Conservation (phyloP, 2,888 invertebrate genomes). For the Cryptus armator region DNA sequence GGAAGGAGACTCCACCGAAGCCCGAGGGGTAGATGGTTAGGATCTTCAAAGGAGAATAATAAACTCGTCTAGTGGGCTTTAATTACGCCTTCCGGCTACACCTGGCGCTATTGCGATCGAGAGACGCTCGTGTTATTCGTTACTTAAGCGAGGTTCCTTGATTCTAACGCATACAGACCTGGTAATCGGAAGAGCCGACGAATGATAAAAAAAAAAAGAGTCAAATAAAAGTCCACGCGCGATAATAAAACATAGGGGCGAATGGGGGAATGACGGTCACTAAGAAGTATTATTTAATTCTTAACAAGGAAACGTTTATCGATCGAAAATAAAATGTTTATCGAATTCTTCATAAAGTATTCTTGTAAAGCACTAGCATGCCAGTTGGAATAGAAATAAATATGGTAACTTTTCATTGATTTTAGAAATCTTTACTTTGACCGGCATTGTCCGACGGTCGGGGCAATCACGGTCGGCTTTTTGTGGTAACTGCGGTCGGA, state of each 20-base stretch:
- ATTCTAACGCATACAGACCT: constrained; percentile 15
- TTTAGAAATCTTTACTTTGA: too few species aligned
- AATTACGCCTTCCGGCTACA: constrained; percentile 77
- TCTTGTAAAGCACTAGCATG: too few species aligned
- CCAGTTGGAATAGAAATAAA: too few species aligned
- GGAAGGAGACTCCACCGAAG: constrained; percentile 24
- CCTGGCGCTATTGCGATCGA: constrained; percentile 37
- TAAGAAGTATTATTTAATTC: too few species aligned
- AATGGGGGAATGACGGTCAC: too few species aligned
- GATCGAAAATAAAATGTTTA: too few species aligned
- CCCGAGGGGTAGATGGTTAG: constrained; percentile 40
- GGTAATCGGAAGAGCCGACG: background rate
- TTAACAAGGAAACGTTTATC: too few species aligned
- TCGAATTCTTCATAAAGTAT: too few species aligned
- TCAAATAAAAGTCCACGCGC: background rate
- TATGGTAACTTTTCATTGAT: too few species aligned
- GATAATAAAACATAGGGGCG: background rate
- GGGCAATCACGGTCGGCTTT: too few species aligned
- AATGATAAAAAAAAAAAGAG: background rate
- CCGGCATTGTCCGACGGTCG: too few species aligned
- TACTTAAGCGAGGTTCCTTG: constrained; percentile 16
- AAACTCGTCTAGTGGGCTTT: constrained; percentile 74
- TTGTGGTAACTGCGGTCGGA: too few species aligned
- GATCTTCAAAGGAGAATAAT: constrained; percentile 78
- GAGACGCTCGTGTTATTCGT: constrained; percentile 7